Evolutionary conservation across 2,888 invertebrate genomes (phyloP).

Genomic region (Nesidiocoris tenuis): DNA sequence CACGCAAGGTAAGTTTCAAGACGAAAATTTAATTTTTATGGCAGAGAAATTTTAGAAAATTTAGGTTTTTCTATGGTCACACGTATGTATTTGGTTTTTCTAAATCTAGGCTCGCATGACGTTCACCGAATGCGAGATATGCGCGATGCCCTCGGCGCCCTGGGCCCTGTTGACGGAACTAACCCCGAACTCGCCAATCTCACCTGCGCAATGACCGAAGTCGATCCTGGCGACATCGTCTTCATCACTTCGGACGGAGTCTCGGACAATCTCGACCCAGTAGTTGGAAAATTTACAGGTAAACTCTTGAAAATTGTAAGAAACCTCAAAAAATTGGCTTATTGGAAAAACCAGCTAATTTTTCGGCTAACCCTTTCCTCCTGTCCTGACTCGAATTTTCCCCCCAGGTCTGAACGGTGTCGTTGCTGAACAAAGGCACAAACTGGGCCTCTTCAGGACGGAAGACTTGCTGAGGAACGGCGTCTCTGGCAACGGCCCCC

Average conservation of each 20-base stretch:
- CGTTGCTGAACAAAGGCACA: conserved; percentile 73
- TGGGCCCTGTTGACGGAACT: conserved; percentile 81
- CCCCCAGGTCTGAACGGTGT: conserved; percentile 63
- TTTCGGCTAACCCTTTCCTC: no score
- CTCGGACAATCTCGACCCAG: conserved; percentile 88
- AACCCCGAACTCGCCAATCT: conserved; percentile 85
- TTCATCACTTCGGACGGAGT: conserved; percentile 87
- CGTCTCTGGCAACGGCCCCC: conserved; percentile 64
- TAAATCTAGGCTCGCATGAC: conserved; percentile 73
- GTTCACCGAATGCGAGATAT: conserved; percentile 80
- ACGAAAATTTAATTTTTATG: background rate
- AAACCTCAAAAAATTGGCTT: no score
- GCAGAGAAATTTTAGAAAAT: background rate
- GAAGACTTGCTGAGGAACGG: conserved; percentile 72
- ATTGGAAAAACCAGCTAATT: no score
- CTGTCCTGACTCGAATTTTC: no score
- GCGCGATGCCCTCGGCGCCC: conserved; percentile 82
- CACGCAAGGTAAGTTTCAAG: conserved; percentile 62
- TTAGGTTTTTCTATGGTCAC: no score
- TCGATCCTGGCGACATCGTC: conserved; percentile 78
- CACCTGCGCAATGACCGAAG: conserved; percentile 77
- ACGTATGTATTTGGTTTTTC: no score
- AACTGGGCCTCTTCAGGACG: conserved; percentile 70
- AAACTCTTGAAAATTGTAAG: background rate
- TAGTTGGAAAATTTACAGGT: conserved; percentile 79